Conservation (phyloP, 1,140 invertebrate species). For the Zaprionus nigranus region DNA sequence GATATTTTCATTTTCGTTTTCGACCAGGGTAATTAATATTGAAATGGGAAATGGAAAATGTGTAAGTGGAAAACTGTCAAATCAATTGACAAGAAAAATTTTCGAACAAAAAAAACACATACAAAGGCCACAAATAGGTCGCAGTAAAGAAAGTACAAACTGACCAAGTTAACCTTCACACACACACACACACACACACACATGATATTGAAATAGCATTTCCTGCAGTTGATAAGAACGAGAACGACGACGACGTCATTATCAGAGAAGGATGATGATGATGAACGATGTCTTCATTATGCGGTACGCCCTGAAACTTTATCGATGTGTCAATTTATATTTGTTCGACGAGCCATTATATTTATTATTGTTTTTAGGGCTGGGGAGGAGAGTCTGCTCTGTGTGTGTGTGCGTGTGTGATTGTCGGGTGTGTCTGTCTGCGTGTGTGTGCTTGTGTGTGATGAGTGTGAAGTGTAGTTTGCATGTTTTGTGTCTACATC, state of each 20-base stretch:
- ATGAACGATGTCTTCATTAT: conserved; percentile 38
- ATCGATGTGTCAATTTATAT: conserved; percentile 59
- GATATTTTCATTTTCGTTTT: background rate
- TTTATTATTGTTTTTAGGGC: conserved; percentile 31
- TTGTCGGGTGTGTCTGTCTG: conserved; percentile 1
- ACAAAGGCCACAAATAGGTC: conserved; percentile 29
- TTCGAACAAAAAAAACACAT: background rate
- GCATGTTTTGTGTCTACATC: conserved; percentile 51
- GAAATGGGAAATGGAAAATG: background rate
- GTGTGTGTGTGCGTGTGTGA: conserved; percentile 13
- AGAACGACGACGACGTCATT: background rate
- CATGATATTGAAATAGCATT: conserved; percentile 43
- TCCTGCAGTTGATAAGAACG: conserved; percentile 30
- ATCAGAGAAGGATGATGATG: conserved; percentile 8
- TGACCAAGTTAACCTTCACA: conserved; percentile 21
- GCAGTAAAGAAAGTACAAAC: conserved; percentile 23
- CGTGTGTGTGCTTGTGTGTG: conserved; percentile 4
- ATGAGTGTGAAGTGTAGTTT: conserved; percentile 50
- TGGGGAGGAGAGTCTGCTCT: background rate
- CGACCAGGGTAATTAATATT: background rate
- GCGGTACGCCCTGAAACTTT: conserved; percentile 46
- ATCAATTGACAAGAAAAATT: background rate
- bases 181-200: background rate
- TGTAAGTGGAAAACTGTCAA: conserved; percentile 19
- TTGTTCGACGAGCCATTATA: conserved; percentile 56